A percentile compares a stretch with the other conserved stretches of the same genome.
phyloP scores from a whole-genome alignment of 2,888 invertebrate species.

The Clistopyga incitator region DNA sequence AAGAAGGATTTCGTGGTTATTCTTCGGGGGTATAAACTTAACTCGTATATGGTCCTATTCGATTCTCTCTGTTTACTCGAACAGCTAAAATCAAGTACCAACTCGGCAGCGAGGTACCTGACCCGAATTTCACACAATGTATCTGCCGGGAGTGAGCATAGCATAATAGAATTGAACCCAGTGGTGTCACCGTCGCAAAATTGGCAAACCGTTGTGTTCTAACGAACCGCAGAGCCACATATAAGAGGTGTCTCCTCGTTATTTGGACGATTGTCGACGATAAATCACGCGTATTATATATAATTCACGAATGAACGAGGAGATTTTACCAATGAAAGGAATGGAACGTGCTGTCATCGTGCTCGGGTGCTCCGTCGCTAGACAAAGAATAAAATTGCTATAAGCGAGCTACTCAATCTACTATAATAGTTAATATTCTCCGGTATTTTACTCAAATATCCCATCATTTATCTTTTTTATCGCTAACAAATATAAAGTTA shows the following conservation, averaged over 20 bases:
- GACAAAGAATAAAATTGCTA: constrained; percentile 19
- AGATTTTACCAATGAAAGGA: neutral
- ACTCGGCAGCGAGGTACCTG: constrained; percentile 56
- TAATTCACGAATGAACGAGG: constrained; percentile 42
- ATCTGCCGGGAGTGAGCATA: neutral
- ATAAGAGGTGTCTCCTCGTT: constrained; percentile 18
- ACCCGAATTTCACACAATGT: constrained; percentile 62
- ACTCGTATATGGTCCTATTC: constrained; percentile 59
- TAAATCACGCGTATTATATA: constrained; percentile 46
- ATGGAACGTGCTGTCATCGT: neutral
- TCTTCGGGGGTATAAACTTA: constrained; percentile 64
- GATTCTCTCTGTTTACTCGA: constrained; percentile 65
- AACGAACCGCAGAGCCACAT: constrained; percentile 57
- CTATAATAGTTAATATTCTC: neutral
- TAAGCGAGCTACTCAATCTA: neutral
- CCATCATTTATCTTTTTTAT: constrained; percentile 2
- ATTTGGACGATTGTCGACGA: constrained; percentile 51
- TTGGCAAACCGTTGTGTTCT: constrained; percentile 61
- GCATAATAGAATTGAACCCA: neutral
- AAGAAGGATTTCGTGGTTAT: constrained; percentile 44
- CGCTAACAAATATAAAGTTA: neutral
- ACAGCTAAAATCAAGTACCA: constrained; percentile 64
- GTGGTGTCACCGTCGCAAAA: constrained; percentile 23
- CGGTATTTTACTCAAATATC: neutral
- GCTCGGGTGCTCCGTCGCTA: neutral